Conservation (phyloP, 1,140 invertebrate species). For the Augochlora pura region DNA sequence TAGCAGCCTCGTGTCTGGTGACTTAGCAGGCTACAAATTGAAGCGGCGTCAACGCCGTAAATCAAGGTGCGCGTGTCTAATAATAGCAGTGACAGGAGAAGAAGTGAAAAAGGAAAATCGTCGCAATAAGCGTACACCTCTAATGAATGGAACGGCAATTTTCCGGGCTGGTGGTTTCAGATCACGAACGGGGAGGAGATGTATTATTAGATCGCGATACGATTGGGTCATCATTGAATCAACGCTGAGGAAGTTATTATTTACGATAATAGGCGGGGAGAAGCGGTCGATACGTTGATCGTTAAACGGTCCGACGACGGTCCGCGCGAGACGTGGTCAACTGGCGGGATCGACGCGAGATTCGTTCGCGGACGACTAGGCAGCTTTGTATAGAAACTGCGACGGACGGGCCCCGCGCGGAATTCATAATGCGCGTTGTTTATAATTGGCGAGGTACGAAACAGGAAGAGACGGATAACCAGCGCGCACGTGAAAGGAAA, state of each 20-base stretch:
- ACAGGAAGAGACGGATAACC: conserved; percentile 34
- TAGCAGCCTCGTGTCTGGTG: neutral
- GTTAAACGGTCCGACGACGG: neutral
- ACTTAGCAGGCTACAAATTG: neutral
- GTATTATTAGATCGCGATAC: conserved; percentile 27
- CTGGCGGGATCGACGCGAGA: too few relatives aligned
- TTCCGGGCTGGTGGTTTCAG: conserved; percentile 16
- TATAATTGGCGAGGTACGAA: conserved; percentile 15
- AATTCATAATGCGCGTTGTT: conserved; percentile 37
- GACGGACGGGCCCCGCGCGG: neutral
- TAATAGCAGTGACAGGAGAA: conserved; percentile 21
- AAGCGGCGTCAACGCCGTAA: neutral
- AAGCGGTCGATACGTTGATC: neutral
- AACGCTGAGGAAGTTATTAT: neutral
- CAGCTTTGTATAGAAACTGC: neutral
- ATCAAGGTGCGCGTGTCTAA: conserved; percentile 10
- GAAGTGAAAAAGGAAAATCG: neutral
- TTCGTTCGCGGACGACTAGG: too few relatives aligned
- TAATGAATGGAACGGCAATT: conserved; percentile 31
- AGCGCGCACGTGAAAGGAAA: conserved; percentile 57
- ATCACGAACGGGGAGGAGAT: conserved; percentile 1
- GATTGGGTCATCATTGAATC: conserved; percentile 1
- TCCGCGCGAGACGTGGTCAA: too few relatives aligned
- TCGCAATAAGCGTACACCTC: neutral
- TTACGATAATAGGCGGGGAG: neutral